These are phyloP conservation scores for Marmota flaviventris DNA, from an alignment of 2,113 vertebrate species.

Conservation along the genomic window DNA sequence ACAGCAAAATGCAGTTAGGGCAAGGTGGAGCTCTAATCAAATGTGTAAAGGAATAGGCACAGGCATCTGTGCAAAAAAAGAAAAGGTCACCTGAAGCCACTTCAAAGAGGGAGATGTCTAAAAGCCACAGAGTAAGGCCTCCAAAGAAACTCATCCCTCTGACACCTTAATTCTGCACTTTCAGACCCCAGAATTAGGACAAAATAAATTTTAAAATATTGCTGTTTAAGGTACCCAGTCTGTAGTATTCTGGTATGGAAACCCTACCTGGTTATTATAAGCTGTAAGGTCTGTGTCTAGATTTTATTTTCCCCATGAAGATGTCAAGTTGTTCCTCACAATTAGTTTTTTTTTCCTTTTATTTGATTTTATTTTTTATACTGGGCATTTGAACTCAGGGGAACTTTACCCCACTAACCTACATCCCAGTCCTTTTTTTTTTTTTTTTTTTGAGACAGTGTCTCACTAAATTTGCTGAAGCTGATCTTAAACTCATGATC, in stretches of 20 bases:
- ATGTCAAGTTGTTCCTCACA: background rate
- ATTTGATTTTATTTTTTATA: too few relatives aligned
- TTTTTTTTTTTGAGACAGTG: too few relatives aligned
- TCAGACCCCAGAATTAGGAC: background rate
- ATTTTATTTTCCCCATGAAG: background rate
- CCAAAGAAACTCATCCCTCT: background rate
- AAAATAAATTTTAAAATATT: background rate
- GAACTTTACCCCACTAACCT: too few relatives aligned
- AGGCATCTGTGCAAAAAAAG: background rate
- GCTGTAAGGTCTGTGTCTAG: background rate
- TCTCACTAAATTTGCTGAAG: too few relatives aligned
- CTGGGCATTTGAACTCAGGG: too few relatives aligned
- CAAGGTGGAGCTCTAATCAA: background rate
- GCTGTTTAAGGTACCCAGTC: background rate
- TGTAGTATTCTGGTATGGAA: background rate
- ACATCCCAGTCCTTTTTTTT: too few relatives aligned
- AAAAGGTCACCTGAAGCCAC: background rate
- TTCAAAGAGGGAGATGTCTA: background rate
- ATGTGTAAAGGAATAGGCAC: background rate
- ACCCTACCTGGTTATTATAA: fast-evolving
- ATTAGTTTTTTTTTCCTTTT: too few relatives aligned
- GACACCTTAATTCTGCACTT: background rate
- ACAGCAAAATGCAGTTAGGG: background rate
- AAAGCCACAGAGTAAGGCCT: background rate
- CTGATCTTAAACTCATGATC: too few relatives aligned